A percentile compares a stretch with the other conserved stretches of the same genome.
These are phyloP conservation scores for Sebastes alutus DNA, from an alignment of 2,797 vertebrate genomes.

Conservation along the genomic window DNA sequence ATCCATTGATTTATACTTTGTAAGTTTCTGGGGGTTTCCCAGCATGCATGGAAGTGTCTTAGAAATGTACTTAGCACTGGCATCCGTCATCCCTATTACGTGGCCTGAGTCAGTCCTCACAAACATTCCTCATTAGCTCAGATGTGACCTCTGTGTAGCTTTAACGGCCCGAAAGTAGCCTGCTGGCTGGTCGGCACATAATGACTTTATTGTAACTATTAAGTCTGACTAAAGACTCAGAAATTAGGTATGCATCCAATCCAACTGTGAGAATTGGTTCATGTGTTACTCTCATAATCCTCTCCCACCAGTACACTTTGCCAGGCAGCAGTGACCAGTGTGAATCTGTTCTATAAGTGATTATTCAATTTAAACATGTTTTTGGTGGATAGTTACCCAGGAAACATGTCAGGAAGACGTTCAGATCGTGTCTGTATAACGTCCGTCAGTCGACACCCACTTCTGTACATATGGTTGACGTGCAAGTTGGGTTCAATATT, in stretches of 20 bases:
- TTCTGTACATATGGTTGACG: no score
- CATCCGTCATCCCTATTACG: slow-evolving; percentile 2
- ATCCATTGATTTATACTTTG: slow-evolving; percentile 13
- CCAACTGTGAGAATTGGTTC: not conserved
- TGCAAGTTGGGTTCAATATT: no score
- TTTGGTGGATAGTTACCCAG: not conserved
- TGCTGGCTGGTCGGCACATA: not conserved
- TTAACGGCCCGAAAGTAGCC: not conserved
- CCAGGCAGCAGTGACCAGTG: not conserved
- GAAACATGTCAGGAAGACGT: no score
- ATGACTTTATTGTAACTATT: not conserved
- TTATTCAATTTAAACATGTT: not conserved
- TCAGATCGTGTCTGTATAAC: no score
- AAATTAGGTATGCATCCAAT: not conserved
- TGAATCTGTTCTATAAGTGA: not conserved
- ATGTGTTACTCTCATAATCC: not conserved
- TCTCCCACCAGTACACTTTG: not conserved
- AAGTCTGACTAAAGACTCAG: not conserved
- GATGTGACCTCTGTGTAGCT: slow-evolving; percentile 3
- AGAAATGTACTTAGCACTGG: not conserved
- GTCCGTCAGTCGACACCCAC: no score
- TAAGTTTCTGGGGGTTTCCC: slow-evolving; percentile 21
- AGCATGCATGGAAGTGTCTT: slow-evolving; percentile 10
- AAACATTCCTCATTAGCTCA: slow-evolving; percentile 21
- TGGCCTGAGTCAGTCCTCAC: slow-evolving; percentile 15